A percentile compares a stretch with the other conserved stretches of the same genome.
Evolutionary conservation across 2,797 vertebrate genomes (phyloP).

Genomic region (Sus cebifrons): DNA sequence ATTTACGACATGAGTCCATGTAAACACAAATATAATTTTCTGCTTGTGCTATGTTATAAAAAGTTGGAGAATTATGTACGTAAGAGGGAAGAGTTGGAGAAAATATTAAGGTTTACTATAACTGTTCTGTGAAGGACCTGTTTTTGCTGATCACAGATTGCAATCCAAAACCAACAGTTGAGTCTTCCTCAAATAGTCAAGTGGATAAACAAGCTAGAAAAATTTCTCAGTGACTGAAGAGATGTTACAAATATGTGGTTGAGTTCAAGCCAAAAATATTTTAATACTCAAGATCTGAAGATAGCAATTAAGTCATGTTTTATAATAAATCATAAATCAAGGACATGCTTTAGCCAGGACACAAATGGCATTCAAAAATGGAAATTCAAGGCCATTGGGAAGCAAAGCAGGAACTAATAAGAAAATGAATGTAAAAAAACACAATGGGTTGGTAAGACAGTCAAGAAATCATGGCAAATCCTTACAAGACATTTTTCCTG

Average conservation of each 20-base stretch:
- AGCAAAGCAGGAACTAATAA: not conserved
- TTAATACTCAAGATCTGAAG: not conserved
- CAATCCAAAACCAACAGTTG: not conserved
- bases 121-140: not conserved
- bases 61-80: not conserved
- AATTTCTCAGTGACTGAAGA: not conserved
- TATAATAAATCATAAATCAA: not conserved
- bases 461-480: not conserved
- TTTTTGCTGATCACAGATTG: not conserved
- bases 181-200: not conserved
- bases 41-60: not conserved
- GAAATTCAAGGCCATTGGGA: slow-evolving; percentile 6
- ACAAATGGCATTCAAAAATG: slow-evolving; percentile 13
- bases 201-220: not conserved
- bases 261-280: not conserved
- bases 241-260: not conserved
- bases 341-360: not conserved
- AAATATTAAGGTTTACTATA: not conserved
- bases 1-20: not conserved
- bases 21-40: not conserved
- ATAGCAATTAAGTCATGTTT: not conserved
- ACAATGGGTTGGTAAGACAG: not conserved
- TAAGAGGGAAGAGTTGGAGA: not conserved
- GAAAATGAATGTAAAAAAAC: not conserved
- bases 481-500: not conserved